These are phyloP conservation scores for Drosophila teissieri DNA, from an alignment of 1,140 invertebrate species.

Conservation along the genomic window DNA sequence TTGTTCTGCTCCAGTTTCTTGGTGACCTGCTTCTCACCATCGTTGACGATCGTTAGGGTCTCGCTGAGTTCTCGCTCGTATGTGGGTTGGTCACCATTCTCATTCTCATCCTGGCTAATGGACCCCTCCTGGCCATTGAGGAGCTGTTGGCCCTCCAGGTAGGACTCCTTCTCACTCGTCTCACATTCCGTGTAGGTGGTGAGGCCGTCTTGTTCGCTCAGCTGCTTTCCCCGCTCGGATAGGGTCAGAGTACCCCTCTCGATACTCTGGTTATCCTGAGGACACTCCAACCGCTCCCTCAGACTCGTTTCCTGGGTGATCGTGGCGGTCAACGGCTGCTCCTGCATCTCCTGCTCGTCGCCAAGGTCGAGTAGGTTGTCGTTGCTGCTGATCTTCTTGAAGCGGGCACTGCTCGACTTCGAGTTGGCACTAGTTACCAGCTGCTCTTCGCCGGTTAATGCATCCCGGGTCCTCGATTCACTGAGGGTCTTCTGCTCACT, in stretches of 20 bases:
- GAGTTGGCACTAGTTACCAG: conserved; percentile 72
- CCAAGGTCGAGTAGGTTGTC: conserved; percentile 75
- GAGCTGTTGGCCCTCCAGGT: conserved; percentile 63
- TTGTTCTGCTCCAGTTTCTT: conserved; percentile 67
- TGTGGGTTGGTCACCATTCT: conserved; percentile 31
- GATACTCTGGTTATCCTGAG: conserved; percentile 84
- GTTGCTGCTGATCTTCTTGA: conserved; percentile 82
- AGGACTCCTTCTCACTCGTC: conserved; percentile 67
- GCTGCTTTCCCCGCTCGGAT: conserved; percentile 83
- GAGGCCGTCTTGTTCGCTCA: conserved; percentile 51
- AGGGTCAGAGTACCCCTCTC: conserved; percentile 81
- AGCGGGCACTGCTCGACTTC: conserved; percentile 73
- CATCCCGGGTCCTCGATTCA: conserved; percentile 65
- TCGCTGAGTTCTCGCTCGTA: conserved; percentile 67
- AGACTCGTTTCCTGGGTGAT: conserved; percentile 76
- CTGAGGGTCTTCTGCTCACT: conserved; percentile 73
- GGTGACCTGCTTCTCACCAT: conserved; percentile 77
- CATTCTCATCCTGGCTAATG: conserved; percentile 3
- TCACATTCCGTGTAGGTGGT: conserved; percentile 75
- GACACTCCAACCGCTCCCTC: conserved; percentile 73
- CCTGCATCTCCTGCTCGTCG: conserved; percentile 61
- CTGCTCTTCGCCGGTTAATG: conserved; percentile 68
- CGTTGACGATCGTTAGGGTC: conserved; percentile 61
- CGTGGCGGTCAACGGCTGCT: conserved; percentile 82
- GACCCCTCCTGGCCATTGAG: conserved; percentile 19